Evolutionary conservation across 2,888 invertebrate species (phyloP).

Genomic region (Eledona agricola): DNA sequence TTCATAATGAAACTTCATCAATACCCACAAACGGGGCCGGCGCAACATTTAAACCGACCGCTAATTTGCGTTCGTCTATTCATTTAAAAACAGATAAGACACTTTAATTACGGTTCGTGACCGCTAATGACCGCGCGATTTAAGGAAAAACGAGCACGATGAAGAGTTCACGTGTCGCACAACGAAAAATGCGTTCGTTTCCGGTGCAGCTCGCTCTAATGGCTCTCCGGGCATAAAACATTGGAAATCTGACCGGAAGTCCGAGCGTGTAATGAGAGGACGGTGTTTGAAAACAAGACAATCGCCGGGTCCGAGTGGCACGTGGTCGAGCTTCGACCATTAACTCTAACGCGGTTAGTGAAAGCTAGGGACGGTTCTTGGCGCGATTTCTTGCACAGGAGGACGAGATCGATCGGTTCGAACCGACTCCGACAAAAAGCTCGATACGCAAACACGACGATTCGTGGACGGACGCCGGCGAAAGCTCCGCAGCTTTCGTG

Average conservation of each 20-base stretch:
- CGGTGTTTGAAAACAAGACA: constrained; percentile 42
- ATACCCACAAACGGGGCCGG: constrained; percentile 43
- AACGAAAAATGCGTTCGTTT: constrained; percentile 41
- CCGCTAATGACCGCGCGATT: constrained; percentile 46
- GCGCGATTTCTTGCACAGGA: constrained; percentile 27
- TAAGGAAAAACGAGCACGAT: constrained; percentile 23
- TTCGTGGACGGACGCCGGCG: too few species aligned
- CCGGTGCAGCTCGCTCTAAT: constrained; percentile 43
- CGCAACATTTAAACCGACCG: constrained; percentile 35
- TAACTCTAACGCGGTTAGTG: constrained; percentile 32
- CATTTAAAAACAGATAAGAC: constrained; percentile 52
- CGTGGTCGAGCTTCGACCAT: constrained; percentile 33
- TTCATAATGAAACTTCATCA: constrained; percentile 60
- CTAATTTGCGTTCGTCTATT: constrained; percentile 40
- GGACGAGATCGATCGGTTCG: constrained; percentile 14
- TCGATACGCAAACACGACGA: constrained; percentile 6
- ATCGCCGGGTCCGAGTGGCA: constrained; percentile 24
- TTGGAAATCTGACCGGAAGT: constrained; percentile 46
- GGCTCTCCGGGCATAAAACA: constrained; percentile 38
- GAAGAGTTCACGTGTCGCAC: constrained; percentile 28
- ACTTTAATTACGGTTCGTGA: constrained; percentile 51
- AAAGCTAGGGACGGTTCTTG: constrained; percentile 31
- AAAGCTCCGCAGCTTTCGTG: constrained; percentile 2
- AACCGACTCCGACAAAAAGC: constrained; percentile 3
- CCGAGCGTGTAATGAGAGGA: constrained; percentile 45